Evolutionary conservation across 2,797 vertebrate species (phyloP), one percentile per base, ranked within the genome.

Genomic region (Chelon labrosus): DNA sequence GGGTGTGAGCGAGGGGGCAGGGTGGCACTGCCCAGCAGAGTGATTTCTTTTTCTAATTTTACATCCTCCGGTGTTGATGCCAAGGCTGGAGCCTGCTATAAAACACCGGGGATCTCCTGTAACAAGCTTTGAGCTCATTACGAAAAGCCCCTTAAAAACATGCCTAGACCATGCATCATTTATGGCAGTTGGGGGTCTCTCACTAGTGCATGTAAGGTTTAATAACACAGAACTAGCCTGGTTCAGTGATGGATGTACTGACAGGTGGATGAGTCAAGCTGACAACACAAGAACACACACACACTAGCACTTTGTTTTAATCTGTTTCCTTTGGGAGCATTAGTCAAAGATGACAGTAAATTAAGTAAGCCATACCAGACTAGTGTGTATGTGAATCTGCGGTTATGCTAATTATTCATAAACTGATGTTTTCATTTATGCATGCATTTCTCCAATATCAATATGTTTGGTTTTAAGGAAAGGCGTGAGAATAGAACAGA

Each of bases 121-220:
- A 83, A 90, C 80, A 65, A 89, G 87, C 81, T 85, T 90, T 88
- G 86, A 90, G 86, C 82, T 93, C 85, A 90, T 93, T 92, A 87
- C 80, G 79, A 82, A 91, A 89, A 90, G 64, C 61, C 79, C 88
- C 75, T 22, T 64, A 57, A 90, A 92, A 92, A 90, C 74, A 80
- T 82, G 89, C 77, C 82, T 83, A 70, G 75, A 75, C 61, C 80
- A 91, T 93, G 88, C 92, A 93, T 94, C 91, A 93, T 94, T 88
- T 80, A 93, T 92, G 67, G 53, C 66, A 76, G 77, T 83, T 80
- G 82, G 80, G 83, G 84, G 65, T 84, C 70, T 89, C 65, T 65
- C 85, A 88, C 82, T 62, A 80, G 84, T 83, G 82, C 86, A 80
- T 72, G 56, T 83, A 81, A 65, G 71, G 87, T 90, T 92, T 94